Base-by-base conservation (phyloP, 1,140 invertebrate species). In the Hestina assimilis region DNA sequence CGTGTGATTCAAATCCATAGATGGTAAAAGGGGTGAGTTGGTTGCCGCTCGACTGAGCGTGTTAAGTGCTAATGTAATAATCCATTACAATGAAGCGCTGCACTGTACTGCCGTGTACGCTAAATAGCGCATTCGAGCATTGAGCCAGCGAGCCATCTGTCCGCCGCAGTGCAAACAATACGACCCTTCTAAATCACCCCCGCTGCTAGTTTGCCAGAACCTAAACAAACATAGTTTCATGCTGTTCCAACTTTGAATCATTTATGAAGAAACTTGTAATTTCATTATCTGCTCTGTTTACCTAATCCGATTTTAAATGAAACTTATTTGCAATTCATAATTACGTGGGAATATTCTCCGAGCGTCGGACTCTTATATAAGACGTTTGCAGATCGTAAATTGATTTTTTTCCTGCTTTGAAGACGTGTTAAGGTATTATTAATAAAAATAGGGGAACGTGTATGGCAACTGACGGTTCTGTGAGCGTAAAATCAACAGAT, bases 401-500 rank as follows among this genome's bases (percentile, higher is more conserved):
- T 83, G 76, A 79, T 79, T 76, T 73, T 63, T 66, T 76, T 72
- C 64, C 67, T n/a, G 74, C 72, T 75, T 75, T 69, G 68, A 80
- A 57, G 53, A 83, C 80, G 75, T 76, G 78, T 81, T 80, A 73
- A 72, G 70, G 73, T 70, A 71, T 80, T 79, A 82, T 77, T 76
- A 75, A 79, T 72, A 72, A 79, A 77, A 79, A 75, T 66, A 65
- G 71, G 74, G 69, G 65, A 69, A 73, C 53, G 65, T 64, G 43
- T 45, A 51, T 62, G 51, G 69, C 57, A 62, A 59, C 61, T 56
- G 69, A 63, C 63, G 41, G 45, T 66, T 58, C 71, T 59, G 70
- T 69, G 72, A 77, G 83, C 79, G 83, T 83, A 87, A 87, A 87
- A 87, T 87, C 83, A 84, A 86, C 84, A 87, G 82, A 87, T 87